Conservation (phyloP, 1,140 invertebrate species). For the Drosophila rufa region DNA sequence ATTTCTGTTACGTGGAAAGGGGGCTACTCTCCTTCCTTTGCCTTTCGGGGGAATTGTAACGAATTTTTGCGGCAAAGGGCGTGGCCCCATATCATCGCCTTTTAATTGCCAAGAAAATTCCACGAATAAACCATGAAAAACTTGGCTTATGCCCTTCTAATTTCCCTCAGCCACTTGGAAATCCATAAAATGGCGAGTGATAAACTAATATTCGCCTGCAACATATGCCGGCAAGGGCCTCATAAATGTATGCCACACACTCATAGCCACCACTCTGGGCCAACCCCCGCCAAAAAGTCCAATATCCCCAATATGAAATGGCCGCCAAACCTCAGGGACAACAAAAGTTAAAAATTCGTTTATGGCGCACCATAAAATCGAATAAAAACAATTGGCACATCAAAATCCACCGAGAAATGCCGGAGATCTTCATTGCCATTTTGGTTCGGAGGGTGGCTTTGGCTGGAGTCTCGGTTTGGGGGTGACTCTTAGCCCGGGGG, state of each 20-base stretch:
- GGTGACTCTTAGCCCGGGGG: not conserved
- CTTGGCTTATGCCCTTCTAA: conserved; percentile 21
- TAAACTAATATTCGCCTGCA: conserved; percentile 68
- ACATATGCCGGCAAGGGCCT: conserved; percentile 31
- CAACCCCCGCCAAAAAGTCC: not conserved
- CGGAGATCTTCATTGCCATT: conserved; percentile 72
- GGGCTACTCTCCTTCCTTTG: not conserved
- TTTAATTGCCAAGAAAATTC: conserved; percentile 13
- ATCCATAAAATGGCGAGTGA: conserved; percentile 63
- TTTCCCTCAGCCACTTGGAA: conserved; percentile 60
- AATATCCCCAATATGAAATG: conserved; percentile 37
- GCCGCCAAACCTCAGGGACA: conserved; percentile 59
- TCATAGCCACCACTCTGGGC: conserved; percentile 1
- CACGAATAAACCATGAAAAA: conserved; percentile 43
- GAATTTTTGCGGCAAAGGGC: conserved; percentile 5
- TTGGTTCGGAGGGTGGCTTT: not conserved
- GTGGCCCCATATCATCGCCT: conserved; percentile 14
- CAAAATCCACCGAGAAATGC: conserved; percentile 54
- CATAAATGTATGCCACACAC: conserved; percentile 60
- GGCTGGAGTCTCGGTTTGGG: not conserved
- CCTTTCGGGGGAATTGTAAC: conserved; percentile 11
- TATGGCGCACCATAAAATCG: conserved; percentile 77
- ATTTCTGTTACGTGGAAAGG: conserved; percentile 37
- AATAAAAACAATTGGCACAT: conserved; percentile 84
- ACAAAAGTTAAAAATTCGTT: conserved; percentile 79